Evolutionary conservation across 1,140 invertebrate genomes (phyloP).

Genomic region (Cecropterus lyciades): DNA sequence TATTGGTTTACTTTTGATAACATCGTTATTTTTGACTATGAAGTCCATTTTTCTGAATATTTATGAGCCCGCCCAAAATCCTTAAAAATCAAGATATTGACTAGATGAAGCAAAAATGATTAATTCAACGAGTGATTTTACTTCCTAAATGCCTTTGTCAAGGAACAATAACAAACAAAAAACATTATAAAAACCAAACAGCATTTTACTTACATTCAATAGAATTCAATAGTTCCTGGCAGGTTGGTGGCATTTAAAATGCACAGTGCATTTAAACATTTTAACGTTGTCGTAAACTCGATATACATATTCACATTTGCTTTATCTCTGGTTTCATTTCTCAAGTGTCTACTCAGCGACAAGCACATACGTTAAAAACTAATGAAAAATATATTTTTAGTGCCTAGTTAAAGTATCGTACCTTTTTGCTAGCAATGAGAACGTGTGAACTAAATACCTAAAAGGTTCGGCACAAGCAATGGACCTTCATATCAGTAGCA

Average conservation of each 20-base stretch:
- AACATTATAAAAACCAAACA: not conserved
- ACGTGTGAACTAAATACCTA: no score
- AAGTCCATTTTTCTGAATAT: not conserved
- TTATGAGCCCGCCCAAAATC: not conserved
- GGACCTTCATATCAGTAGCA: no score
- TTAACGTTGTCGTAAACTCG: no score
- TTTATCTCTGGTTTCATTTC: no score
- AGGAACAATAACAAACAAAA: not conserved
- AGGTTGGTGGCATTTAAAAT: not conserved
- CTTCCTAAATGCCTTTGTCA: slow-evolving; percentile 5
- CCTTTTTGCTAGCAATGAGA: no score
- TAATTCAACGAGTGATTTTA: not conserved
- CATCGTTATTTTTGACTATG: not conserved
- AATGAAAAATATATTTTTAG: no score
- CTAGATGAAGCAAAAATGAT: not conserved
- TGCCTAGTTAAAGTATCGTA: no score
- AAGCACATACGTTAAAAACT: no score
- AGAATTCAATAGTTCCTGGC: not conserved
- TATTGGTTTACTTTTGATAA: no score
- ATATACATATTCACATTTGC: no score
- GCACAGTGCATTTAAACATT: not conserved
- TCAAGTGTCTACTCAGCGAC: no score
- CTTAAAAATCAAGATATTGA: not conserved
- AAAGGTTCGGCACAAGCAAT: no score
- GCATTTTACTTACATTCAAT: not conserved